Evolutionary conservation across 2,888 invertebrate genomes (phyloP), one percentile per base, ranked within the genome.

Genomic region (Cosmia trapezina): DNA sequence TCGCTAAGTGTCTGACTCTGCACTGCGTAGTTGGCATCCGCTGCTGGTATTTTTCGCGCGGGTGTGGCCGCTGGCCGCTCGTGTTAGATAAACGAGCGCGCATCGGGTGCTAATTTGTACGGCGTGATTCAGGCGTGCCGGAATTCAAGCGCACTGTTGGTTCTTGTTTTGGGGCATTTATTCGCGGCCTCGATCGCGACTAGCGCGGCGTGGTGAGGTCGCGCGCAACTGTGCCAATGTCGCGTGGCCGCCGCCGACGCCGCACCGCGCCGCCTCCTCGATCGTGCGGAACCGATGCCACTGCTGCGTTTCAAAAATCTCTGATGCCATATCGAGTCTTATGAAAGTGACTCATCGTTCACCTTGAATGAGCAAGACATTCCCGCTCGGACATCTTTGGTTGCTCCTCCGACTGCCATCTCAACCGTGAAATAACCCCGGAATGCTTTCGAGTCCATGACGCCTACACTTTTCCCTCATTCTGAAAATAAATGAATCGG

Each of bases 181-280:
- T 90, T 89, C 87, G 91, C 91, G 95, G 91, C 95, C 95, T 95
- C 95, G 95, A 89, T 91, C 91, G 92, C 91, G 92, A 90, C 86
- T 89, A 89, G 89, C 90, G 86, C 83, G 78, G 47, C 41, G 88
- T 89, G 90, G 87, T 91, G 91, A 93, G 96, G 95, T 94, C 95
- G 94, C 90, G 91, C 92, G 91, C 93, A 96, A 95, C 92, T 95
- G 94, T 96, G 96, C 96, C 96, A 96, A 96, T 96, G 96, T 96
- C 96, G 91, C 91, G 88, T 85, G 88, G 88, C 87, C 88, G 86
- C 83, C 86, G 88, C 84, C 91, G 92, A 89, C 85, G 88, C 87
- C 66, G 83, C 89, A 80, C 87, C 86, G 88, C 86, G 81, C 86
- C 84, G 82, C 65, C 91, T 87, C 90, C 88, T 89, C 92, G 88